Conservation (phyloP, 2,797 vertebrate species). For the Heliangelus exortis region DNA sequence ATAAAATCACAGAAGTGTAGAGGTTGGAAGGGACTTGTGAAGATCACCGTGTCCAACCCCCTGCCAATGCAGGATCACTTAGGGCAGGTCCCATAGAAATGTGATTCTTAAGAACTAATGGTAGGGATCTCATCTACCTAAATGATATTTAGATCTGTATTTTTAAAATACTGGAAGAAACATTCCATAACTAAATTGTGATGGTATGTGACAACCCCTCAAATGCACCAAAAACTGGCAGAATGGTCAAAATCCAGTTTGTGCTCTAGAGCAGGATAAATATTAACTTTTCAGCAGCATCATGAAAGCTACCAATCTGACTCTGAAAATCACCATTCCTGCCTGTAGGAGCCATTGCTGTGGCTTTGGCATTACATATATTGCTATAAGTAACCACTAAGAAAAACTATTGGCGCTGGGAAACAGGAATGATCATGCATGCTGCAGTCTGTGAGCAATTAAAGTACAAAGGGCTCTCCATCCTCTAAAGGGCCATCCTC, state of each 20-base stretch:
- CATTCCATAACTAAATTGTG: accelerated
- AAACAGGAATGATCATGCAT: not conserved
- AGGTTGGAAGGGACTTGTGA: too few species aligned
- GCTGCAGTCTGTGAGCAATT: not conserved
- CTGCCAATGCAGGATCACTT: too few species aligned
- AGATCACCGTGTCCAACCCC: too few species aligned
- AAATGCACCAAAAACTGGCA: not conserved
- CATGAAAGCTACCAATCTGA: not conserved
- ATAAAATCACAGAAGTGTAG: too few species aligned
- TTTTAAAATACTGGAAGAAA: not conserved
- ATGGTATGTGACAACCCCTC: not conserved
- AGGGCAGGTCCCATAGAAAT: too few species aligned
- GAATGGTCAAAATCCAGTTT: not conserved
- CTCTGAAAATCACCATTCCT: not conserved
- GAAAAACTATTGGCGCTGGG: not conserved
- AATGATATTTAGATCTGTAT: not conserved
- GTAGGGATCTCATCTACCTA: not conserved
- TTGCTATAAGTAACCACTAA: not conserved
- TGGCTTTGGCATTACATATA: not conserved
- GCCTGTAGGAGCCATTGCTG: not conserved
- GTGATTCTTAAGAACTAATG: not conserved
- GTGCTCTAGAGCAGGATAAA: not conserved
- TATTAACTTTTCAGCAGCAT: not conserved
- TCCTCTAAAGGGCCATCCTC: not conserved
- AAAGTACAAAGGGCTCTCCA: not conserved